Percentiles rank a stretch among this genome's conserved stretches.
These are phyloP conservation scores for Trichonephila inaurata DNA, from an alignment of 1,140 invertebrate species.

Conservation along the genomic window DNA sequence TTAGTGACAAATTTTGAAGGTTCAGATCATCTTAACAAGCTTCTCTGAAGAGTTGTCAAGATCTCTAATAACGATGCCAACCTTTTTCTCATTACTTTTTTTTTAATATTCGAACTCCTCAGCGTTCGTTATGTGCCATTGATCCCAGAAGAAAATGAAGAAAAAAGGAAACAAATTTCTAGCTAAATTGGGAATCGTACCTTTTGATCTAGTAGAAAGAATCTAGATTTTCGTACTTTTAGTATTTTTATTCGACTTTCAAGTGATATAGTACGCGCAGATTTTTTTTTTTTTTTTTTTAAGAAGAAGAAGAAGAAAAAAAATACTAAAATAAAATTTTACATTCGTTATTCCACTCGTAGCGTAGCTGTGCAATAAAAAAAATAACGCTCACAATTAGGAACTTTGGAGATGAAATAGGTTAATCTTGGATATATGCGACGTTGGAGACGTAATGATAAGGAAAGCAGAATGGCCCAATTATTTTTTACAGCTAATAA, in stretches of 20 bases:
- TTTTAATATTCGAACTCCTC: neutral
- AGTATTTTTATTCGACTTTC: neutral
- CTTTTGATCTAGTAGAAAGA: neutral
- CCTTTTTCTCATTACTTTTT: constrained; percentile 60
- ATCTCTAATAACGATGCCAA: constrained; percentile 55
- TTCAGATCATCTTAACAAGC: constrained; percentile 65
- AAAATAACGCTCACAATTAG: constrained; percentile 15
- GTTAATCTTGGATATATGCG: neutral
- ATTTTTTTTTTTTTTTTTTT: neutral
- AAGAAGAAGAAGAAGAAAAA: neutral
- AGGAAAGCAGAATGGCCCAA: neutral
- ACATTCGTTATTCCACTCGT: neutral
- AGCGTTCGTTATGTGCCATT: constrained; percentile 45
- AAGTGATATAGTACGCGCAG: neutral
- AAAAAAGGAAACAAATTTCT: constrained; percentile 55
- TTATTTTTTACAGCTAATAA: neutral
- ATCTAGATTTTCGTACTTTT: neutral
- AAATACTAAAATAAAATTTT: neutral
- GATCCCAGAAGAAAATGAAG: neutral
- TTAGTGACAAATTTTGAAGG: constrained; percentile 45
- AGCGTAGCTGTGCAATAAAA: neutral
- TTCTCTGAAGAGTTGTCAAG: constrained; percentile 60
- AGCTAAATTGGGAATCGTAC: constrained; percentile 54
- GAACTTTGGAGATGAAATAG: neutral
- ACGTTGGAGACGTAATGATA: neutral